These are phyloP conservation scores for Aricia agestis DNA, from an alignment of 1,140 invertebrate genomes.

Conservation along the genomic window DNA sequence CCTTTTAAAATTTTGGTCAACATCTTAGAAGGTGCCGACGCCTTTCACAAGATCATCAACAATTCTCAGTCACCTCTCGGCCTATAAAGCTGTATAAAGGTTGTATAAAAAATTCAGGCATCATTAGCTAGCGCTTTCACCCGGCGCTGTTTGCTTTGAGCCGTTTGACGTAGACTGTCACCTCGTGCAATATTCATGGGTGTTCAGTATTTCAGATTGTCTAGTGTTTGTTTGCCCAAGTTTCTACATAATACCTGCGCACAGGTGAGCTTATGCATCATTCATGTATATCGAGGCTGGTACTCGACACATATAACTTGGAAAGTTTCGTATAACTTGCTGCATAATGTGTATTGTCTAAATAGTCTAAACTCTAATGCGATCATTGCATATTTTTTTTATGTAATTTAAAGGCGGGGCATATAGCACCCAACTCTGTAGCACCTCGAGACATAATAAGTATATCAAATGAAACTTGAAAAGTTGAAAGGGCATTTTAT, in stretches of 20 bases:
- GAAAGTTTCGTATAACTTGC: not conserved
- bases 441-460: too few relatives aligned
- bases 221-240: slow-evolving; percentile 22
- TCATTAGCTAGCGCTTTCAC: slow-evolving; percentile 48
- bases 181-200: slow-evolving; percentile 19
- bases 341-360: too few relatives aligned
- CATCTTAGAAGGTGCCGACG: not conserved
- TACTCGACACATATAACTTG: not conserved
- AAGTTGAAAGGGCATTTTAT: too few relatives aligned
- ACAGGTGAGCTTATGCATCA: not conserved
- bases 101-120: slow-evolving; percentile 52
- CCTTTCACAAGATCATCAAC: not conserved
- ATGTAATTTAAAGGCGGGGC: too few relatives aligned
- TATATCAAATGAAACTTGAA: too few relatives aligned
- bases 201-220: not conserved
- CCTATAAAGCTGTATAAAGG: slow-evolving; percentile 11
- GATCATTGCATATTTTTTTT: too few relatives aligned
- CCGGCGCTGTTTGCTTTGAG: slow-evolving; percentile 19
- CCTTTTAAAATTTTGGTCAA: not conserved
- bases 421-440: too few relatives aligned
- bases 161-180: not conserved
- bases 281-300: not conserved
- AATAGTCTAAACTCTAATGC: too few relatives aligned
- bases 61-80: slow-evolving; percentile 13
- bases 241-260: not conserved